These are phyloP conservation scores for Pammene fasciana DNA, from an alignment of 2,888 invertebrate species.

Conservation along the genomic window DNA sequence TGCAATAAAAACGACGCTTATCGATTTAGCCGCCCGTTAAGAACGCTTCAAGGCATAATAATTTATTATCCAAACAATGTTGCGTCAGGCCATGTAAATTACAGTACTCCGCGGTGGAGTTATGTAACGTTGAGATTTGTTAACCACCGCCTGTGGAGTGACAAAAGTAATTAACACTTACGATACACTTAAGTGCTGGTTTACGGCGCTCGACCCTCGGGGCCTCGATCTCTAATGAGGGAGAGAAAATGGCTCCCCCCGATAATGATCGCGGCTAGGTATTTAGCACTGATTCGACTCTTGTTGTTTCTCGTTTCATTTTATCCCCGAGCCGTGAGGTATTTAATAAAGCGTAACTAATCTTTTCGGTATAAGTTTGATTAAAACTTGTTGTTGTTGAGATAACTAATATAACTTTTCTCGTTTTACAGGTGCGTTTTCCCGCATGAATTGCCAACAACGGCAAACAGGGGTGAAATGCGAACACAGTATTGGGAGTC, in stretches of 20 bases:
- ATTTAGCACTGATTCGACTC: conserved; percentile 60
- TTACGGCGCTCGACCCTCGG: conserved; percentile 71
- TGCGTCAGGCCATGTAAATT: conserved; percentile 73
- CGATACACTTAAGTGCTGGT: conserved; percentile 73
- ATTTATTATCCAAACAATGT: conserved; percentile 79
- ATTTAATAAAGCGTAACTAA: conserved; percentile 27
- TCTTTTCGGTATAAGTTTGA: conserved; percentile 22
- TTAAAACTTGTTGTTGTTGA: conserved; percentile 17
- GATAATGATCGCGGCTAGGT: conserved; percentile 63
- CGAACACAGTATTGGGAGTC: conserved; percentile 72
- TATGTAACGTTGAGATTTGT: conserved; percentile 76
- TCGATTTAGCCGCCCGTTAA: conserved; percentile 78
- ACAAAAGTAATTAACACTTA: conserved; percentile 82
- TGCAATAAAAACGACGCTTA: conserved; percentile 81
- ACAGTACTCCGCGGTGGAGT: conserved; percentile 68
- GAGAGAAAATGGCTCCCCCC: conserved; percentile 59
- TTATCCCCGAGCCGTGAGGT: conserved; percentile 7
- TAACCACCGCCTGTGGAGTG: conserved; percentile 73
- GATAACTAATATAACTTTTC: conserved; percentile 33
- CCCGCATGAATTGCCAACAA: conserved; percentile 65
- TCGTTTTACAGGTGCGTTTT: conserved; percentile 57
- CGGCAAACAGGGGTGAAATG: conserved; percentile 73
- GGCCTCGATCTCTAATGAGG: conserved; percentile 63
- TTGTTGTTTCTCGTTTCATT: conserved; percentile 43
- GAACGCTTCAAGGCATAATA: conserved; percentile 74